These are phyloP conservation scores for Sinocyclocheilus anophthalmus DNA, from an alignment of 2,113 vertebrate species.

Conservation along the genomic window DNA sequence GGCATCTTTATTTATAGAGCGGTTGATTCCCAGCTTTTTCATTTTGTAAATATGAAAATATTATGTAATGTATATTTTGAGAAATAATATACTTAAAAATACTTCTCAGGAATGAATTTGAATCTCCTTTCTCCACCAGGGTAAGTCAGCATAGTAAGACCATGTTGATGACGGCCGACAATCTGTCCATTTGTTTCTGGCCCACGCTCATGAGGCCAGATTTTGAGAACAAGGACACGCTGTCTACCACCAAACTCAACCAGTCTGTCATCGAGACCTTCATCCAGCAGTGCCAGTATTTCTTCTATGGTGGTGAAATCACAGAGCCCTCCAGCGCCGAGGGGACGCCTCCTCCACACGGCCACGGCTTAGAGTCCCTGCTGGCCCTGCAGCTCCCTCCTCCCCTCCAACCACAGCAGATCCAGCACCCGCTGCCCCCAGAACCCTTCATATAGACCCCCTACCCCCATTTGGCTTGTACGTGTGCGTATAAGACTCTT, in stretches of 20 bases:
- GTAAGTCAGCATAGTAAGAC: conserved; percentile 94
- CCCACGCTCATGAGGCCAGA: conserved; percentile 97
- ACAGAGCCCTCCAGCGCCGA: conserved; percentile 81
- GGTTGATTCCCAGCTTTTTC: too few species aligned
- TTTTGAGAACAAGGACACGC: conserved; percentile 95
- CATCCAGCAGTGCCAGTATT: conserved; percentile 96
- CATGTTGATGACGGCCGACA: conserved; percentile 96
- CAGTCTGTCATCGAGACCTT: conserved; percentile 96
- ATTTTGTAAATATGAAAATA: too few species aligned
- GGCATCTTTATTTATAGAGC: too few species aligned
- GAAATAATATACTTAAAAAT: too few species aligned
- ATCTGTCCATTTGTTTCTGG: conserved; percentile 99
- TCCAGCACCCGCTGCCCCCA: conserved; percentile 87
- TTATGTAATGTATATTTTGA: too few species aligned
- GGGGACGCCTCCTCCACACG: conserved; percentile 78
- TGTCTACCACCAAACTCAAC: conserved; percentile 96
- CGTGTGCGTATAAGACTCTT: neutral
- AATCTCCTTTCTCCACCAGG: conserved; percentile 69
- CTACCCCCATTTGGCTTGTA: neutral
- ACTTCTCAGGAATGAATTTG: neutral
- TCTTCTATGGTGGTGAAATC: conserved; percentile 93
- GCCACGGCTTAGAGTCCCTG: conserved; percentile 88
- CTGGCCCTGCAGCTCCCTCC: conserved; percentile 94
- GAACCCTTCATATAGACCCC: conserved; percentile 82
- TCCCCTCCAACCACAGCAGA: conserved; percentile 92